phyloP scores from a whole-genome alignment of 2,797 vertebrate species.

The Sebastes diploproa region DNA sequence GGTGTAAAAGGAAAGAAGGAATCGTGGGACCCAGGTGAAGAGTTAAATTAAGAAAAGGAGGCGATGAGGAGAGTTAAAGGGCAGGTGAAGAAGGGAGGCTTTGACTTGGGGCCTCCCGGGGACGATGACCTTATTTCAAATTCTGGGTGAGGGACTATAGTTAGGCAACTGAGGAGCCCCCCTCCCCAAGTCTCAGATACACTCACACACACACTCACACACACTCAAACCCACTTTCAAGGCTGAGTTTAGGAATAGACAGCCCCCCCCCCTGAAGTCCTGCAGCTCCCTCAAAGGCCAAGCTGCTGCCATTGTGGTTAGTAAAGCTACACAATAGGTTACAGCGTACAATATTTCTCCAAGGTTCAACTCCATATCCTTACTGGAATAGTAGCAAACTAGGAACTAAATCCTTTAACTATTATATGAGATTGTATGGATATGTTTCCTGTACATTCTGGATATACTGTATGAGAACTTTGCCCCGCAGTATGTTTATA shows the following conservation, averaged over 20 bases:
- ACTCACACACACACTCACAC: neutral
- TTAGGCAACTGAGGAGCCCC: conserved; percentile 64
- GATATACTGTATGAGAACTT: neutral
- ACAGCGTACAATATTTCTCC: conserved; percentile 39
- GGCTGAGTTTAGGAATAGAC: conserved; percentile 64
- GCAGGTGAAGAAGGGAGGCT: conserved; percentile 80
- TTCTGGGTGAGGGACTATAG: conserved; percentile 80
- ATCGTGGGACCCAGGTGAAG: conserved; percentile 62
- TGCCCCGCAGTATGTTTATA: neutral
- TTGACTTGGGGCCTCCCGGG: conserved; percentile 85
- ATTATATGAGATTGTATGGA: neutral
- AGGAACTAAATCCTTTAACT: neutral
- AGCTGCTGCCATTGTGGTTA: conserved; percentile 46
- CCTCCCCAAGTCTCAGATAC: conserved; percentile 32
- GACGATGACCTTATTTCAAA: conserved; percentile 89
- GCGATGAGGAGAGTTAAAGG: conserved; percentile 79
- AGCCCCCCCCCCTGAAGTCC: conserved; percentile 76
- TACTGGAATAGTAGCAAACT: neutral
- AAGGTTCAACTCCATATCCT: conserved; percentile 21
- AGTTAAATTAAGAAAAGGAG: conserved; percentile 67
- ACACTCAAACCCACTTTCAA: conserved; percentile 56
- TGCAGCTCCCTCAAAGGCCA: conserved; percentile 78
- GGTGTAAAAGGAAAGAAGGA: conserved; percentile 11
- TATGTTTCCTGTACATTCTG: neutral
- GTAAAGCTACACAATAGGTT: conserved; percentile 56